Percentiles rank a stretch among this genome's conserved stretches.
phyloP scores from a whole-genome alignment of 2,888 invertebrate genomes.

The Pseudococcus longispinus region DNA sequence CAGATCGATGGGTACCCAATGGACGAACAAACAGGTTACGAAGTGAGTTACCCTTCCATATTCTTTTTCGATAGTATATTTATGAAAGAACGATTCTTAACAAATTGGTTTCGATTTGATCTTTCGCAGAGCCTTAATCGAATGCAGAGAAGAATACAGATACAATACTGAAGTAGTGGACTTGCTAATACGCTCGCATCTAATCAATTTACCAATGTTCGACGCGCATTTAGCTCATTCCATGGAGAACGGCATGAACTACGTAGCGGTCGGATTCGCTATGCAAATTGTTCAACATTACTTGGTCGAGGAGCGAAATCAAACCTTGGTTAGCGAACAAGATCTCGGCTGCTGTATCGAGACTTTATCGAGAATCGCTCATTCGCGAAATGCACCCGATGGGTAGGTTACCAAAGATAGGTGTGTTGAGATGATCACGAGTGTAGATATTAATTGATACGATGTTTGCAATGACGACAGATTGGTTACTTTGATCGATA shows the following conservation, averaged over 20 bases:
- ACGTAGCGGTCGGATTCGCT: constrained; percentile 83
- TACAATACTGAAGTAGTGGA: constrained; percentile 94
- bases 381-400: constrained; percentile 80
- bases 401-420: constrained; percentile 66
- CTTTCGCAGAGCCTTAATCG: constrained; percentile 68
- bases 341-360: constrained; percentile 90
- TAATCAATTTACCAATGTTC: constrained; percentile 78
- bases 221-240: constrained; percentile 82
- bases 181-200: constrained; percentile 80
- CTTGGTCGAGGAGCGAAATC: constrained; percentile 82
- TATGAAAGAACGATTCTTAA: not conserved
- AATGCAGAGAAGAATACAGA: constrained; percentile 86
- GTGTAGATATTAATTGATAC: not conserved
- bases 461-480: constrained; percentile 60
- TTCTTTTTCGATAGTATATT: not conserved
- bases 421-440: not conserved
- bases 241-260: constrained; percentile 85
- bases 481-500: constrained; percentile 80
- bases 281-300: constrained; percentile 90
- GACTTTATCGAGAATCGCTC: constrained; percentile 77
- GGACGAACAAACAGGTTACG: constrained; percentile 91
- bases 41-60: constrained; percentile 66
- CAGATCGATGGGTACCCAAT: constrained; percentile 84
- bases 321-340: constrained; percentile 77
- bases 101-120: constrained; percentile 61